Evolutionary conservation across 2,113 vertebrate species (phyloP), one percentile per base, ranked within the genome.

Genomic region (Todiramphus saurophagus): DNA sequence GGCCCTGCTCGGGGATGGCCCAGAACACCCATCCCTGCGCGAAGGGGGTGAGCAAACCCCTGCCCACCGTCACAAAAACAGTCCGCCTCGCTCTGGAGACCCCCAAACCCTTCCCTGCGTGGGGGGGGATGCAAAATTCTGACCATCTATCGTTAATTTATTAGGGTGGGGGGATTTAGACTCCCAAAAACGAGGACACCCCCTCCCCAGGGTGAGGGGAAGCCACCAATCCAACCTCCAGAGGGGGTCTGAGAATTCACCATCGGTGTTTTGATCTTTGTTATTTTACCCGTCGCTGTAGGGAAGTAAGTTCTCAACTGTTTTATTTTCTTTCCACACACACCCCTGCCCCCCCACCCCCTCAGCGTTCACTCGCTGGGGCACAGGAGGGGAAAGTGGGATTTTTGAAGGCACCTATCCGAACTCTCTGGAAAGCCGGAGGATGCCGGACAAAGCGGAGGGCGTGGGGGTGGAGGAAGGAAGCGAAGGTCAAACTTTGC

Each of bases 401-500:
- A 33, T 27, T 39, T 39, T 63, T 5, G 41, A 66, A 60, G 56
- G 8, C 17, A 5, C 33, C 2, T 4, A 53, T 76, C 70, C 3
- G 23, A 89, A 77, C 44, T 59, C 78, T 92, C 63, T 66, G 77
- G 63, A 70, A 92, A 70, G 44, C 53, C 3, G 0, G 69, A 84
- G 68, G 39, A n/a, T 24, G 56, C 59, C 3, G 17, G 78, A 9
- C 24, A 35, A 69, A 87, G 76, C 28, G 7, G 9, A 17, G 55
- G 80, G 89, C 12, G 81, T 28, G 93, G 82, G 83, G 95, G 86
- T 9, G 89, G 93, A 92, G 93, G 90, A 84, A 94, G 91, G 95
- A 96, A 94, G 56, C 3, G 1, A 95, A 87, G 93, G 90, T 84
- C 77, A 84, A 56, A 66, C 59, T 58, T 60, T 3, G 46, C 15